Base-by-base conservation (phyloP, 2,888 invertebrate genomes). In the Megaustenia siamemsis region DNA sequence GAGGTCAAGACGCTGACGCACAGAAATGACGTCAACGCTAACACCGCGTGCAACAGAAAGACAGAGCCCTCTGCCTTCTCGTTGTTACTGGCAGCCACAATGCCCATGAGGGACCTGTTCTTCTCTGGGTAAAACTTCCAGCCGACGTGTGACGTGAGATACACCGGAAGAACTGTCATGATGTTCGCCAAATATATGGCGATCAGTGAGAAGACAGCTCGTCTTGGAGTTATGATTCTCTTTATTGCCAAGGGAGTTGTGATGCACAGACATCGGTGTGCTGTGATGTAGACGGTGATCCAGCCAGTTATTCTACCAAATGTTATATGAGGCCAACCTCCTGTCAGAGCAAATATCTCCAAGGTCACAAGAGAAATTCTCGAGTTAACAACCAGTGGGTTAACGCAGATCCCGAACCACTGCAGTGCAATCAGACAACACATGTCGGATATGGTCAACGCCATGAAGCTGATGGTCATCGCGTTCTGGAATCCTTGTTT, bases 261-360 rank as follows among this genome's bases (percentile, higher is more conserved):
- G 35, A 79, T 66, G 32, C 79, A 79, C 43, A 79, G 66, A 66
- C 79, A 79, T 45, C 79, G 63, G n/a, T 79, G 66, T 3, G 45
- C 40, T 15, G 79, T 43, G n/a, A 79, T 66, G 45, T 66, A 66
- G 40, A 32, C 66, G 0, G 79, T 79, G 40, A 79, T 40, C 45
- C 45, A 79, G 32, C 63, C n/a, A 21, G 79, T 79, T 18, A 68
- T 79, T 28, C 79, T 24, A 38, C 21, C 32, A 15, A 63, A 79
- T 18, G 8, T 0, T 4, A 15, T 1, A 18, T 43, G 63, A 6
- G 35, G 28, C 28, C 21, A 28, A 15, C 79, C 66, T 28, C 43
- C 79, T 12, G 79, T 66, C n/a, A 66, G 66, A 12, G 2, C 43
- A n/a, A 28, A 28, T 18, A 66, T 28, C n/a, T 63, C 63, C 10